These are phyloP conservation scores for Lontra canadensis DNA, from an alignment of 2,113 vertebrate genomes.

Conservation along the genomic window DNA sequence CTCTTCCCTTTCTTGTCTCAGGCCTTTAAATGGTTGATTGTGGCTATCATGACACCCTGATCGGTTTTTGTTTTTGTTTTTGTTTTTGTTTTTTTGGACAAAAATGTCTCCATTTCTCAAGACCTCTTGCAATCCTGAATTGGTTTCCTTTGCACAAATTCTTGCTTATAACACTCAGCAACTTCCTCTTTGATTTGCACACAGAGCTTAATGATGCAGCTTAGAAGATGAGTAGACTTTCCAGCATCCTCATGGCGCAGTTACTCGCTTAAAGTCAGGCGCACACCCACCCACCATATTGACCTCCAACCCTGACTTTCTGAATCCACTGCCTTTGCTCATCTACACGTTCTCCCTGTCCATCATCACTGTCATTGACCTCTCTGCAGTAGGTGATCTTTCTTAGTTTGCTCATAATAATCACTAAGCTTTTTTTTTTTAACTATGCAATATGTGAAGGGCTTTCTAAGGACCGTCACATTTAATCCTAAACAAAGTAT, in stretches of 20 bases:
- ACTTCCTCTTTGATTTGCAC: not conserved
- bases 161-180: not conserved
- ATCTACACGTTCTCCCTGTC: not conserved
- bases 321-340: not conserved
- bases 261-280: not conserved
- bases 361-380: too few species aligned
- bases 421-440: not conserved
- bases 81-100: too few species aligned
- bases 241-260: fast-evolving
- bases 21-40: not conserved
- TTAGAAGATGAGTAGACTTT: not conserved
- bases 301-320: not conserved
- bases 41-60: not conserved
- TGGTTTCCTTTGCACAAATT: not conserved
- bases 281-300: too few species aligned
- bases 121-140: not conserved
- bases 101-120: not conserved
- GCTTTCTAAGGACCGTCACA: not conserved
- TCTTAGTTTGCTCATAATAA: not conserved
- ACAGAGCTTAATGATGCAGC: not conserved
- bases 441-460: not conserved
- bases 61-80: too few species aligned
- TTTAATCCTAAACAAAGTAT: not conserved
- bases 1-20: not conserved
- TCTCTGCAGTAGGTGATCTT: not conserved